phyloP scores from a whole-genome alignment of 2,113 vertebrate species.

The Aix galericulata region DNA sequence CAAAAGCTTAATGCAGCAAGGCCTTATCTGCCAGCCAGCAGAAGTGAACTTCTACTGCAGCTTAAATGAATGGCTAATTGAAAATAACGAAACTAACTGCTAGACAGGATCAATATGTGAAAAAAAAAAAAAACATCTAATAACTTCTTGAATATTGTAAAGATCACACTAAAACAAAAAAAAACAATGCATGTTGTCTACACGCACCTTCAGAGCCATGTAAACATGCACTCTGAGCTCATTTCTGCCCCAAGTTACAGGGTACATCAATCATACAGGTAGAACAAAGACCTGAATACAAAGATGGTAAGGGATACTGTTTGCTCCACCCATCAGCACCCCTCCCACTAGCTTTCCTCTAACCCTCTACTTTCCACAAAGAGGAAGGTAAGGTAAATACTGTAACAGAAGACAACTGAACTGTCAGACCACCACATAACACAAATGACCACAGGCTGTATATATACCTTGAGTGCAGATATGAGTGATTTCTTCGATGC shows the following conservation, averaged over 20 bases:
- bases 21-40: not conserved
- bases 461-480: constrained; percentile 83
- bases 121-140: not conserved
- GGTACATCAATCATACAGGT: not conserved
- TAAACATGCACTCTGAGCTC: not conserved
- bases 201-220: not conserved
- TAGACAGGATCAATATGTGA: not conserved
- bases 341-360: not conserved
- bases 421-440: fast-evolving
- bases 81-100: not conserved
- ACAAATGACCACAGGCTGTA: not conserved
- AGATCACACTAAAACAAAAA: not conserved
- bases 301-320: not conserved
- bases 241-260: not conserved
- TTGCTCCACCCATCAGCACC: not conserved
- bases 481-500: constrained; percentile 74
- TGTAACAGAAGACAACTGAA: not conserved
- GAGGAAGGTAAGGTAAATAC: not conserved
- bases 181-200: not conserved
- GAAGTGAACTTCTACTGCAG: not conserved
- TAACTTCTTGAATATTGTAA: not conserved
- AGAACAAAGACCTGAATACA: not conserved
- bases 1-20: not conserved
- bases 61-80: not conserved
- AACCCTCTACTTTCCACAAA: not conserved